These are phyloP conservation scores for Lucilia sericata DNA, from an alignment of 1,140 invertebrate genomes.

Conservation along the genomic window DNA sequence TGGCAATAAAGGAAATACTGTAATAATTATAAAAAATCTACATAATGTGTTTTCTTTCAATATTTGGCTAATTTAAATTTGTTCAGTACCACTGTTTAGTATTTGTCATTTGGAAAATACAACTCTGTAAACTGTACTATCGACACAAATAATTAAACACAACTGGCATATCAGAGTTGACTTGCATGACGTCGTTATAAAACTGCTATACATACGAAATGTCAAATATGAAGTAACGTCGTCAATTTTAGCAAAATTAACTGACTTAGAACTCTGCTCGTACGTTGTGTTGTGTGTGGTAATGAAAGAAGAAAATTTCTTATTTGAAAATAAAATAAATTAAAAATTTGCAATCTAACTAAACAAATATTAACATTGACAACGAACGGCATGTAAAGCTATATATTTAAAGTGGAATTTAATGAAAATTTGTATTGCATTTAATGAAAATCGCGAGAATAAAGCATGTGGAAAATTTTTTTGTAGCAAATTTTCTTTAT, in stretches of 20 bases:
- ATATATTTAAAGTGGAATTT: slow-evolving; percentile 1
- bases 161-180: neutral
- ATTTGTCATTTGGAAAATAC: neutral
- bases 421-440: neutral
- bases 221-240: neutral
- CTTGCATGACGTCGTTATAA: neutral
- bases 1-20: too few relatives aligned
- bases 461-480: slow-evolving; percentile 27
- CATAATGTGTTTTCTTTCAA: neutral
- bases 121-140: neutral
- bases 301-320: slow-evolving; percentile 38
- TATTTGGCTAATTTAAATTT: neutral
- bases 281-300: slow-evolving; percentile 45
- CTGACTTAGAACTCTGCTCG: slow-evolving; percentile 27
- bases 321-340: slow-evolving; percentile 40
- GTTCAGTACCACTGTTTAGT: neutral
- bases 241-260: neutral
- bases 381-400: slow-evolving; percentile 21
- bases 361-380: neutral
- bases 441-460: neutral
- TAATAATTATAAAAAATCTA: neutral
- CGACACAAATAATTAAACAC: neutral
- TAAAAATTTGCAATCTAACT: slow-evolving; percentile 4
- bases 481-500: slow-evolving; percentile 6
- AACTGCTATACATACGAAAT: slow-evolving; percentile 12